A percentile compares a stretch with the other conserved stretches of the same genome.
Conservation (phyloP, 2,797 vertebrate species). For the Columba guinea region DNA sequence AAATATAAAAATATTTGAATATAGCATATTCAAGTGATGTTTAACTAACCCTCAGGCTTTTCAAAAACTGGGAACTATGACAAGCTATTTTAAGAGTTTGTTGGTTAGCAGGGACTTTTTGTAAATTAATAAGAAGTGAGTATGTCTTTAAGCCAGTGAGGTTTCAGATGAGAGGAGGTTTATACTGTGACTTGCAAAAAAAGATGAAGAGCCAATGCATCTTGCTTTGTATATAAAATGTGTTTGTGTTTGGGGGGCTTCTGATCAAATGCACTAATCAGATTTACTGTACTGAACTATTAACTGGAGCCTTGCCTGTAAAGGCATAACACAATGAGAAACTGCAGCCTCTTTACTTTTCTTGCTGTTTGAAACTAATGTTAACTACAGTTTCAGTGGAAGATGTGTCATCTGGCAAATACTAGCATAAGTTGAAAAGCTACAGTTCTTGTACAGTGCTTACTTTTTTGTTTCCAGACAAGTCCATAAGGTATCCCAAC, state of each 20-base stretch:
- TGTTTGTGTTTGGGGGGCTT: neutral
- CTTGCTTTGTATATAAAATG: neutral
- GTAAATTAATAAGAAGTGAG: neutral
- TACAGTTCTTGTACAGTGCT: neutral
- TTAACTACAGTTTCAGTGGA: neutral
- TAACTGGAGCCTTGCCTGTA: neutral
- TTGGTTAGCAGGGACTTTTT: neutral
- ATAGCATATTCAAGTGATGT: neutral
- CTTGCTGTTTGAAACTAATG: neutral
- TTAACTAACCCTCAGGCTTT: neutral
- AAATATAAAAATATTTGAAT: neutral
- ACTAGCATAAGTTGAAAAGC: neutral
- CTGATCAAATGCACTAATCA: neutral
- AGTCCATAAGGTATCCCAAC: neutral
- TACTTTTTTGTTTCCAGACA: neutral
- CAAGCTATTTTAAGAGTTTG: neutral
- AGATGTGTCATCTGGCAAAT: neutral
- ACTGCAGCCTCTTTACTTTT: neutral
- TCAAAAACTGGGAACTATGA: neutral
- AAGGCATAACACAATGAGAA: neutral
- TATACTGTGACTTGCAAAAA: neutral
- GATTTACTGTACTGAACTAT: neutral
- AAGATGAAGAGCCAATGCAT: accelerated
- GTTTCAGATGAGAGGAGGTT: neutral
- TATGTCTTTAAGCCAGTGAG: neutral